A percentile compares a stretch with the other conserved stretches of the same genome.
phyloP scores from a whole-genome alignment of 2,113 vertebrate species.

The Glaucidium brasilianum region DNA sequence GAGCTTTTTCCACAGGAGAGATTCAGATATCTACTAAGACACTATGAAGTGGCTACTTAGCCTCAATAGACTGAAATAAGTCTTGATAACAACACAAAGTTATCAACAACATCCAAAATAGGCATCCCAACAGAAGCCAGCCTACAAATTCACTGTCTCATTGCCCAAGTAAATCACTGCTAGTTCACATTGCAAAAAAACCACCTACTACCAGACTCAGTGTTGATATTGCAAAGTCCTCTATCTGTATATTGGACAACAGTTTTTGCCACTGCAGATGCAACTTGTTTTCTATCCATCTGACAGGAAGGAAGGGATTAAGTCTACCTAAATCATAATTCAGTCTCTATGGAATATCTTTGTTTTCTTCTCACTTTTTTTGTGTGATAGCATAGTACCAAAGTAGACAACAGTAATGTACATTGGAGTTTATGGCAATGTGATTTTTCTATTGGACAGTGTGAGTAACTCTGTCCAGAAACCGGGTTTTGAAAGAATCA shows the following conservation, averaged over 20 bases:
- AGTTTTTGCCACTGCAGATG: neutral
- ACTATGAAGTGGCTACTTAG: neutral
- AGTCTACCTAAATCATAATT: neutral
- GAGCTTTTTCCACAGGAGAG: neutral
- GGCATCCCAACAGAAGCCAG: neutral
- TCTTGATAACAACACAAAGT: neutral
- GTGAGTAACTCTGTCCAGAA: neutral
- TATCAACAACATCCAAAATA: neutral
- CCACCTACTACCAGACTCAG: fast-evolving
- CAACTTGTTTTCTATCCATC: neutral
- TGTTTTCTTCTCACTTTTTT: neutral
- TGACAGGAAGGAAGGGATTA: neutral
- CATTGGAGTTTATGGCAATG: neutral
- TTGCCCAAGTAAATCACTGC: neutral
- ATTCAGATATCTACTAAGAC: neutral
- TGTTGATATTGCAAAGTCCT: neutral
- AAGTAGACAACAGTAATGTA: neutral
- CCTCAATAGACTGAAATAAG: neutral
- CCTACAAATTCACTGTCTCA: neutral
- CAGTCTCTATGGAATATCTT: neutral
- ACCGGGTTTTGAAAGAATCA: neutral
- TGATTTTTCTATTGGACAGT: neutral
- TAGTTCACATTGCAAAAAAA: neutral
- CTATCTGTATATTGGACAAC: fast-evolving
- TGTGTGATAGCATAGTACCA: neutral